Evolutionary conservation across 2,797 vertebrate genomes (phyloP), one percentile per base, ranked within the genome.

Genomic region (Parotocinclus haroldoi): DNA sequence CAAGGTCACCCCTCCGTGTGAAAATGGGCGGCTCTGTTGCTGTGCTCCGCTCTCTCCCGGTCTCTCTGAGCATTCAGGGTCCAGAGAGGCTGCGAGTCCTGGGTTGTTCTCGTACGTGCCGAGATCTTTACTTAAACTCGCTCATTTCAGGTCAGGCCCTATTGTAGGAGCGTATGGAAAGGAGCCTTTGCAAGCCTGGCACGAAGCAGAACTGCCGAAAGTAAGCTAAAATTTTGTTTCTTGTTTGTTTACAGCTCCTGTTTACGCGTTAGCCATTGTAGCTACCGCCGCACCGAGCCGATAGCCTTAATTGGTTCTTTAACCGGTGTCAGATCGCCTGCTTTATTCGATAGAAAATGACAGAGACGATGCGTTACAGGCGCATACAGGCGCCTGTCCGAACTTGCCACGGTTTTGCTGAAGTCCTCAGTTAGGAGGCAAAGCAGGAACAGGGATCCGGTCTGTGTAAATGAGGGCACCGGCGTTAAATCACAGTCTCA

Each of bases 11-110:
- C n/a, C 48, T 46, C 49, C 63, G 27, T 45, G 36, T 11, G 1
- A 1, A 76, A 55, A 77, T 91, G 88, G 90, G 85, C 63, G 51
- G 66, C 56, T 80, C 89, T 85, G 83, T 87, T 86, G 85, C 89
- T 85, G 73, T 78, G 78, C 81, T 85, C 79, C 68, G 19, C 68
- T 78, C 60, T 84, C 87, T 88, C 86, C 84, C 88, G 84, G 79
- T 74, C 50, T 66, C 78, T 77, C 57, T 54, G 52, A 49, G 58
- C 69, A 66, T 14, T 50, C 12, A 64, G 60, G 55, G 80, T 73
- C 78, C 76, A 36, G 68, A 63, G 72, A 69, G 83, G 78, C 76
- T 49, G 64, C 67, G 57, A 69, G 72, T 74, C 76, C 27, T 2
- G 27, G 58, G 59, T 48, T 4, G 9, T 7, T 14, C 1, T 6